phyloP scores from a whole-genome alignment of 2,888 invertebrate genomes.

The Schizaphis graminum region DNA sequence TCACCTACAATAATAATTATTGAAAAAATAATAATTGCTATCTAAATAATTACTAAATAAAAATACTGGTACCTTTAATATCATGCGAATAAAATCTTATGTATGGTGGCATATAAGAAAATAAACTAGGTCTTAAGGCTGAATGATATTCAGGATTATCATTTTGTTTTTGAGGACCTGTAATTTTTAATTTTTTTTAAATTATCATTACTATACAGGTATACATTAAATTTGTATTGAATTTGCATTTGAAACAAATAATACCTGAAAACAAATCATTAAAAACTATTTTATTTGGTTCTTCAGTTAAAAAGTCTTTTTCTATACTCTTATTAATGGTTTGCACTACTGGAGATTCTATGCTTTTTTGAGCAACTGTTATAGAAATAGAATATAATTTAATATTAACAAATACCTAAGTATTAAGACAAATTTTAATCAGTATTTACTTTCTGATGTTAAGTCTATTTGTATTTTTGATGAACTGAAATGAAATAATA shows the following conservation, averaged over 20 bases:
- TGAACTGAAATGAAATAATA: constrained; percentile 38
- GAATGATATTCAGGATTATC: constrained; percentile 67
- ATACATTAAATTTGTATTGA: background rate
- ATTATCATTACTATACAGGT: background rate
- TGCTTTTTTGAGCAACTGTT: background rate
- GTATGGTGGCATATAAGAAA: constrained; percentile 86
- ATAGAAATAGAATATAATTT: background rate
- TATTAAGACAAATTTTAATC: background rate
- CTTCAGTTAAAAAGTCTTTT: background rate
- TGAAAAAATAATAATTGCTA: background rate
- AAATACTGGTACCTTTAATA: constrained; percentile 71
- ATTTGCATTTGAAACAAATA: background rate
- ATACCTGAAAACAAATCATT: constrained; percentile 57
- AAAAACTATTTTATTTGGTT: constrained; percentile 42
- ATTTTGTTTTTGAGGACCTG: constrained; percentile 6
- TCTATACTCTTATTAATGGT: constrained; percentile 4
- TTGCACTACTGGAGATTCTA: constrained; percentile 17
- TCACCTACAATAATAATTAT: constrained; percentile 68
- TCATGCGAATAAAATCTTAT: constrained; percentile 84
- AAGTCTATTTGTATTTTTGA: background rate
- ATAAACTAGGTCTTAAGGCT: constrained; percentile 75
- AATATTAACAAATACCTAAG: background rate
- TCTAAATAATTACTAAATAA: background rate
- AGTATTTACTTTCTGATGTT: constrained; percentile 42
- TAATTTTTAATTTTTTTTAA: background rate